Base-by-base conservation (phyloP, 2,113 vertebrate genomes). In the Xenopus borealis region DNA sequence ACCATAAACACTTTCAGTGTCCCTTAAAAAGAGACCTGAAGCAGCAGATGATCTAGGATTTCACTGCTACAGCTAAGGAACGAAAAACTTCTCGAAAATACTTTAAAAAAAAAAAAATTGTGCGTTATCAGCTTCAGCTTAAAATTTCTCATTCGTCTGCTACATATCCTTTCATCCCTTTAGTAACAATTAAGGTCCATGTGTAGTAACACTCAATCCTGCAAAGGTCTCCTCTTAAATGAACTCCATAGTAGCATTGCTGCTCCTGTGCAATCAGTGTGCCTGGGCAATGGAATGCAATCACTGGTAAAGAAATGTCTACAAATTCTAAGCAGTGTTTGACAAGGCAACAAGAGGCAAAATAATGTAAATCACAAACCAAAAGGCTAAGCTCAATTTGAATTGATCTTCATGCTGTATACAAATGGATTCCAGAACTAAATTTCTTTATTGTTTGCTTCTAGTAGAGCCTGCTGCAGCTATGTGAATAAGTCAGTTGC, bases 71-170 rank as follows among this genome's bases (percentile, higher is more conserved):
- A 65, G n/a, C 47, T 9, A 27, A 57, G 62, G 27, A 55, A 14
- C 6, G 7, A 47, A 72, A 57, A 69, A 20, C 6, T 20, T 46
- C 19, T 45, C 13, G 2, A 61, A 52, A 12, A 18, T n/a, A 57
- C 20, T 58, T 59, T 13, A 13, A 71, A 12, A 30, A 57, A 72
- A 40, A 65, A 55, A 72, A 12, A 66, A 46, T 62, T 75, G 72
- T 75, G 72, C 66, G 65, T 75, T 6, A 62, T 10, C 23, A 44
- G 44, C 18, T 30, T 14, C 16, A 19, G 17, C 18, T 16, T 10
- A 23, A 65, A 65, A 72, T 47, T n/a, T 8, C 19, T 20, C 64
- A 65, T 14, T 1, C 7, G 53, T n/a, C 16, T n/a, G 16, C 9
- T n/a, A 55, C 3, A 18, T 55, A 4, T 55, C 1, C 17, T n/a